Conservation (phyloP, 2,113 vertebrate species). For the Thamnophis sirtalis region DNA sequence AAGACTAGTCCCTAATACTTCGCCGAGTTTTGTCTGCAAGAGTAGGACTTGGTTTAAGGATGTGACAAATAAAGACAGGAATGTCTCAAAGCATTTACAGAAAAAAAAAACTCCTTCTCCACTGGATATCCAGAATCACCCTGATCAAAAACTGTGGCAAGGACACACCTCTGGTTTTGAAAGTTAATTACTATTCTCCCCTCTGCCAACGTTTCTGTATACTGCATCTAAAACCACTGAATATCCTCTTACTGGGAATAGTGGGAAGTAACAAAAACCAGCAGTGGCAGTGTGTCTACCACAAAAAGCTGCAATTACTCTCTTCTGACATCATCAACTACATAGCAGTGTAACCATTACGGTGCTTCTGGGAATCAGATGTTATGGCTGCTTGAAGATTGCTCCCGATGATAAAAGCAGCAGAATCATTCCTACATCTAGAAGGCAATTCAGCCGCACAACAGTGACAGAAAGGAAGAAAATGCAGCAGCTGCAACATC, state of each 20-base stretch:
- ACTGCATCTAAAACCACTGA: background rate
- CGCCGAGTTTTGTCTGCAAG: background rate
- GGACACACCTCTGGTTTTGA: background rate
- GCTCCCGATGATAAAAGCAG: background rate
- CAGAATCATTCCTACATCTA: background rate
- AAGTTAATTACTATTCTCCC: background rate
- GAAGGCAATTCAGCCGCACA: background rate
- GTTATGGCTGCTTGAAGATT: background rate
- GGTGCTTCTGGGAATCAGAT: background rate
- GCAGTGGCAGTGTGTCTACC: background rate
- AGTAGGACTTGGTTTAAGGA: background rate
- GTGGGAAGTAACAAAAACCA: background rate
- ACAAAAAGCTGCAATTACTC: background rate
- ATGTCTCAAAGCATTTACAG: background rate
- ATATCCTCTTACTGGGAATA: background rate
- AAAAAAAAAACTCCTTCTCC: background rate
- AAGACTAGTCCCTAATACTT: background rate
- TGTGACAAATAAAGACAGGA: constrained; percentile 16
- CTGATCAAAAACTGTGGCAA: background rate
- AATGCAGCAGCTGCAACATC: background rate
- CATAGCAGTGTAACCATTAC: background rate
- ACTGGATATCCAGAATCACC: background rate
- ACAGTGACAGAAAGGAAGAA: background rate
- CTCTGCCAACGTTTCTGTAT: background rate
- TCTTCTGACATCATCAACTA: background rate